Evolutionary conservation across 2,888 invertebrate genomes (phyloP).

Genomic region (Drosophila pegasa): DNA sequence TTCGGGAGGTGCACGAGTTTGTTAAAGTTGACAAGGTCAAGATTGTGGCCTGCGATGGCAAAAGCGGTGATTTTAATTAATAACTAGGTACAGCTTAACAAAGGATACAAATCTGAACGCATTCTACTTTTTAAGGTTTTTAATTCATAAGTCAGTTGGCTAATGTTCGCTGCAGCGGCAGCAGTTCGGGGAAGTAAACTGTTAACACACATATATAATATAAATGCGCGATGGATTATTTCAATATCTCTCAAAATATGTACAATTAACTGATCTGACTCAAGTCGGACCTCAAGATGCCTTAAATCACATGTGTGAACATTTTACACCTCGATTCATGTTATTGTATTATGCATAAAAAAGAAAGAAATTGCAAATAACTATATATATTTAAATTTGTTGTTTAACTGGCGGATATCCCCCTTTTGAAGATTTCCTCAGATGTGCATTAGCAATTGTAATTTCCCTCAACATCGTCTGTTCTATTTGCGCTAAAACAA

Average conservation of each 20-base stretch:
- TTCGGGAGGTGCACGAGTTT: conserved; percentile 96
- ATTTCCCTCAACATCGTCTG: background rate
- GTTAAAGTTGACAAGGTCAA: conserved; percentile 97
- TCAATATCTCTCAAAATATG: conserved; percentile 6
- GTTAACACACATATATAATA: conserved; percentile 42
- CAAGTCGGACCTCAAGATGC: conserved; percentile 2
- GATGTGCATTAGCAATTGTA: background rate
- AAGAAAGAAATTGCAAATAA: background rate
- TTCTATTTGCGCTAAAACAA: background rate
- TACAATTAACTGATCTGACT: conserved; percentile 9
- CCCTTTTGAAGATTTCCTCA: background rate
- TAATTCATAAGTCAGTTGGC: conserved; percentile 50
- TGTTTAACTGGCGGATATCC: background rate
- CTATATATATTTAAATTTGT: background rate
- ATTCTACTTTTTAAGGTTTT: conserved; percentile 54
- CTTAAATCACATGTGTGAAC: conserved; percentile 8
- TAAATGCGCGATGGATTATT: conserved; percentile 30
- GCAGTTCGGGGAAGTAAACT: conserved; percentile 30
- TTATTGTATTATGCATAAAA: conserved; percentile 3
- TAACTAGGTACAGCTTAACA: conserved; percentile 3
- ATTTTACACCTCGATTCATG: conserved; percentile 8
- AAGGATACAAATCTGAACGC: conserved; percentile 17
- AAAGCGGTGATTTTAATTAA: conserved; percentile 87
- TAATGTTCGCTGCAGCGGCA: conserved; percentile 14
- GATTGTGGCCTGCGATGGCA: conserved; percentile 99